A percentile compares a stretch with the other conserved stretches of the same genome.
These are phyloP conservation scores for Erpetoichthys calabaricus DNA, from an alignment of 2,797 vertebrate genomes.

Conservation along the genomic window DNA sequence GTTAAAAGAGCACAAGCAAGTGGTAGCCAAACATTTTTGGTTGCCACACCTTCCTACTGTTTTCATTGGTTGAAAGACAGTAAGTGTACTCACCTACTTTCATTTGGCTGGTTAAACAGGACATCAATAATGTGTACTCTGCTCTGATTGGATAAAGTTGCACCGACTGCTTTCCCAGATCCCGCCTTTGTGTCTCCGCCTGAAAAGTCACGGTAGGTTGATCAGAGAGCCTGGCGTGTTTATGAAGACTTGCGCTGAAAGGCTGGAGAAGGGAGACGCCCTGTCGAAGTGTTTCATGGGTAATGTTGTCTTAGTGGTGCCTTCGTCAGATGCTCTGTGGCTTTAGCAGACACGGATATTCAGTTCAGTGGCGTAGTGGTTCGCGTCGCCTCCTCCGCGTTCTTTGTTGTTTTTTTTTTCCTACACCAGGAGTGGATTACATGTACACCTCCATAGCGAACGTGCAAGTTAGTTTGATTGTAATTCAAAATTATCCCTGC, in stretches of 20 bases:
- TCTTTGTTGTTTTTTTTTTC: too few species aligned
- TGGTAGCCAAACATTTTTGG: background rate
- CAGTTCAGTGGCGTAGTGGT: too few species aligned
- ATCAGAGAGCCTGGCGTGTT: background rate
- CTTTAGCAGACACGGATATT: too few species aligned
- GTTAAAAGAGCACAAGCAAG: conserved; percentile 5
- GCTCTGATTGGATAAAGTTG: conserved; percentile 6
- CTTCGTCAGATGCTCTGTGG: background rate
- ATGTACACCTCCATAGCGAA: too few species aligned
- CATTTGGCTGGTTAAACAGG: conserved; percentile 7
- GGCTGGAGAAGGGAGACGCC: background rate
- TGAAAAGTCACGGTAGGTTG: conserved; percentile 7
- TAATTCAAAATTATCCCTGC: too few species aligned
- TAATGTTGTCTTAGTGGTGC: background rate
- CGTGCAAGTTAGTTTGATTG: too few species aligned
- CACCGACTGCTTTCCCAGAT: background rate
- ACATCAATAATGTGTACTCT: background rate
- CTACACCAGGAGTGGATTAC: too few species aligned
- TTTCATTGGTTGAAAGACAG: conserved; percentile 18
- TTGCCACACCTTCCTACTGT: conserved; percentile 14
- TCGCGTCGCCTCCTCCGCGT: too few species aligned
- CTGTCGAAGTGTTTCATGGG: too few species aligned
- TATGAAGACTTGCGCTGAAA: background rate
- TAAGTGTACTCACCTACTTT: conserved; percentile 15
- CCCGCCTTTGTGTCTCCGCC: background rate